Evolutionary conservation across 2,797 vertebrate species (phyloP).

Genomic region (Sebastes matsubarae): DNA sequence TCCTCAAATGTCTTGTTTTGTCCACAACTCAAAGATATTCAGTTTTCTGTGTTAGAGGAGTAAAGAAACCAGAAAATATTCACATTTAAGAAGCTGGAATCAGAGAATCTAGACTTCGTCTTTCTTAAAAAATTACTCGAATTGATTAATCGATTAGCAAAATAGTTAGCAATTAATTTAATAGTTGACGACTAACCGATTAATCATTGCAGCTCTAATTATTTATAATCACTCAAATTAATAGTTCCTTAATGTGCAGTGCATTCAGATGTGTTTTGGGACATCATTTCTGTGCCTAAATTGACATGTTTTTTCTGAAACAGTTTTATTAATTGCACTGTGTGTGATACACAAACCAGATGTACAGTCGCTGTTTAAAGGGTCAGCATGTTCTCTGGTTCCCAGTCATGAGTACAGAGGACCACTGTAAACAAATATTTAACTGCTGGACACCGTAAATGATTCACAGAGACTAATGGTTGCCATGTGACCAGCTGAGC

Average conservation of each 20-base stretch:
- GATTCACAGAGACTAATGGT: conserved; percentile 60
- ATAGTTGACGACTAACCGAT: background rate
- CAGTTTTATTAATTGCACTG: background rate
- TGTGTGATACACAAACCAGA: conserved; percentile 2
- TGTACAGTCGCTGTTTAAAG: background rate
- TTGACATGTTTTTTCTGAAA: background rate
- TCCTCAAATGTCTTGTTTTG: too few species aligned
- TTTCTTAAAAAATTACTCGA: too few species aligned
- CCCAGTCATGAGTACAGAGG: conserved; percentile 6
- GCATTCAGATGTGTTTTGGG: background rate
- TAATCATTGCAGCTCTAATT: background rate
- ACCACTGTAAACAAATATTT: conserved; percentile 50
- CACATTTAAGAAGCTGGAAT: too few species aligned
- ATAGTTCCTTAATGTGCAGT: background rate
- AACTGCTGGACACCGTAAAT: conserved; percentile 49
- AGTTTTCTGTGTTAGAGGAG: too few species aligned
- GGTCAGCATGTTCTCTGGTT: conserved; percentile 24
- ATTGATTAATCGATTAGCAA: too few species aligned
- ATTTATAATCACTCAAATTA: background rate
- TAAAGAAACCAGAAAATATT: background rate
- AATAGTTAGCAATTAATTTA: too few species aligned
- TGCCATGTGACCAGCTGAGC: conserved; percentile 60
- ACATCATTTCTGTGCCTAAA: background rate
- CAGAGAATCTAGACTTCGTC: too few species aligned
- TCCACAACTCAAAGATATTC: too few species aligned